Evolutionary conservation across 2,888 invertebrate genomes (phyloP), one percentile per base, ranked within the genome.

Genomic region (Aphidius colemani): DNA sequence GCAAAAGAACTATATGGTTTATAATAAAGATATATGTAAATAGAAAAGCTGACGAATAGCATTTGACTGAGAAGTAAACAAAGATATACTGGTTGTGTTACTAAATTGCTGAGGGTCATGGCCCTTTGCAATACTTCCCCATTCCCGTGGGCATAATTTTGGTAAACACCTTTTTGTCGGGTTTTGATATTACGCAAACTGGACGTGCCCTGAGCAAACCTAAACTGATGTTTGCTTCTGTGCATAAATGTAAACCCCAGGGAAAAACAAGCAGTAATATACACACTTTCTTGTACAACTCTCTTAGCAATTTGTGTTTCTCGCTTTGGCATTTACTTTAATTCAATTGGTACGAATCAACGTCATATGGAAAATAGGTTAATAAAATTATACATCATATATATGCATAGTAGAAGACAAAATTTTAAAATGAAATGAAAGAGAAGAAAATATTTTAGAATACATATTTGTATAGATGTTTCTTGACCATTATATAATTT

Each of bases 181-280:
- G 40, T 46, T 40, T 58, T n/a, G 10, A 45, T 53, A 46, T 45
- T 63, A 46, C 51, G 44, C 58, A 63, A 58, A 63, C 63, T 63
- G 63, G 58, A 63, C 63, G 56, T 63, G 53, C 58, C 48, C 53
- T 58, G 58, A 57, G 63, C 63, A 58, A 53, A 61, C n/a, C 46
- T 55, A 61, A 46, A 43, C 18, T 48, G 59, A 53, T 63, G 53
- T 63, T 63, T 63, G 58, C 58, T 59, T 50, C 44, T 40, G 61
- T 53, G 39, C 53, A 48, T 41, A 55, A 61, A 44, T 49, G 55
- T 48, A 50, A 63, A 63, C 57, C 45, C 49, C 43, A 18, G 57
- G 51, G 50, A 57, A 58, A 53, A 58, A 63, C 58, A 61, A 56
- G 56, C 57, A 57, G 10, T n/a, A 8, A 39, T 53, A 53, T 46